Conservation (phyloP, 2,888 invertebrate species). For the Criorhina ranunculi region DNA sequence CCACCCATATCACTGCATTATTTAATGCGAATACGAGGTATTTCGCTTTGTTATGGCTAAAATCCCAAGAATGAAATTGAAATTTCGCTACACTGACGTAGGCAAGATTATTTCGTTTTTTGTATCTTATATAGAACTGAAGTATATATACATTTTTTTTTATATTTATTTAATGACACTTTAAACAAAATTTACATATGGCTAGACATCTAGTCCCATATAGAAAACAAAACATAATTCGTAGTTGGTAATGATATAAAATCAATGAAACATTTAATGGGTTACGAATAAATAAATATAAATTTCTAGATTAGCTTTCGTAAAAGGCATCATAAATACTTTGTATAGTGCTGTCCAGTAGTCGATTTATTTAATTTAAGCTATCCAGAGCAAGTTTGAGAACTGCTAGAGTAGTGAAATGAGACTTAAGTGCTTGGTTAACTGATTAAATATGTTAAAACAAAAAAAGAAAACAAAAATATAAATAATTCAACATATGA, state of each 20-base stretch:
- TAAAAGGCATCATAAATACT: not conserved
- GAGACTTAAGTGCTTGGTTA: too few relatives aligned
- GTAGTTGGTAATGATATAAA: slow-evolving; percentile 2
- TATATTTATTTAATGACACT: not conserved
- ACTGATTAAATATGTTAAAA: not conserved
- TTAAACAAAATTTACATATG: slow-evolving; percentile 1
- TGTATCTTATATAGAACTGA: not conserved
- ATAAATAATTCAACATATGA: not conserved
- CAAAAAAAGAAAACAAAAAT: not conserved
- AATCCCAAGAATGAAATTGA: slow-evolving; percentile 7
- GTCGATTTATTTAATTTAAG: not conserved
- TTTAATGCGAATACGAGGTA: slow-evolving; percentile 5
- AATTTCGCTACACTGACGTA: not conserved
- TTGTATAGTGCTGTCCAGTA: not conserved
- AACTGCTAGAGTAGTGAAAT: too few relatives aligned
- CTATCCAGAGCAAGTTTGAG: not conserved
- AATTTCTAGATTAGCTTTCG: not conserved
- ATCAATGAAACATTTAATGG: slow-evolving; percentile 18
- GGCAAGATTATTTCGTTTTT: not conserved
- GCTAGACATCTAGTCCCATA: not conserved
- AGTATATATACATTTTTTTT: not conserved
- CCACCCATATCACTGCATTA: slow-evolving; percentile 18
- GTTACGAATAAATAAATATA: not conserved
- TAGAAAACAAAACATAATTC: not conserved
- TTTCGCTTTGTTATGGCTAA: slow-evolving; percentile 5